A percentile compares a stretch with the other conserved stretches of the same genome.
Conservation (phyloP, 2,113 vertebrate genomes). For the Axis porcinus region DNA sequence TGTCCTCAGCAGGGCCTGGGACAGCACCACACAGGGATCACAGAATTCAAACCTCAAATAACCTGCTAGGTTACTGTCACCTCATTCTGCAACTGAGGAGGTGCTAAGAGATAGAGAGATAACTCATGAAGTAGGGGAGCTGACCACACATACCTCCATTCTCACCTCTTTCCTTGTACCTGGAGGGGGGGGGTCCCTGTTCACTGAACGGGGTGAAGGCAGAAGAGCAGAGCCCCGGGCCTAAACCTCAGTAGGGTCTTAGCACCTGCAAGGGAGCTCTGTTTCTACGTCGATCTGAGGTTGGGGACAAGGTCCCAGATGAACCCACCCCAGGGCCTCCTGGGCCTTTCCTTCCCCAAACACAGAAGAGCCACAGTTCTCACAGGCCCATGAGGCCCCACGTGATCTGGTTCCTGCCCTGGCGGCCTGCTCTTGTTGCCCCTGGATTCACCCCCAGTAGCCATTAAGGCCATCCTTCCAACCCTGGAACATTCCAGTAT, state of each 20-base stretch:
- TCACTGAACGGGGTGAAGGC: neutral
- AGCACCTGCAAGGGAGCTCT: neutral
- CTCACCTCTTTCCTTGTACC: neutral
- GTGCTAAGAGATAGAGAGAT: neutral
- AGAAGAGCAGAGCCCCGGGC: neutral
- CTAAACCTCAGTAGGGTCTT: neutral
- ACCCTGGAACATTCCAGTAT: neutral
- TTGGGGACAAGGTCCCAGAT: neutral
- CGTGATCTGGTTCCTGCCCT: neutral
- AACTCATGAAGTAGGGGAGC: neutral
- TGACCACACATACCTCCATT: neutral
- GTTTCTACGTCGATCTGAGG: neutral
- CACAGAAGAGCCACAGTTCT: neutral
- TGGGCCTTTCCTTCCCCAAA: neutral
- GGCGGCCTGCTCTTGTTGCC: fast-evolving
- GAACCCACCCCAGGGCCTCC: neutral
- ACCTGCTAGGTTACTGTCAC: neutral
- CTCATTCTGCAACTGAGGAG: fast-evolving
- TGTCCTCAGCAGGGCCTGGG: neutral
- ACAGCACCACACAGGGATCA: fast-evolving
- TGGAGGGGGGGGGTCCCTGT: neutral
- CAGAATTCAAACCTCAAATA: neutral
- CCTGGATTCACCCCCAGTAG: neutral
- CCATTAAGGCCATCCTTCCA: neutral
- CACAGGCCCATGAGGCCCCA: neutral